Base-by-base conservation (phyloP, 2,888 invertebrate species). In the Drosophila rubida region DNA sequence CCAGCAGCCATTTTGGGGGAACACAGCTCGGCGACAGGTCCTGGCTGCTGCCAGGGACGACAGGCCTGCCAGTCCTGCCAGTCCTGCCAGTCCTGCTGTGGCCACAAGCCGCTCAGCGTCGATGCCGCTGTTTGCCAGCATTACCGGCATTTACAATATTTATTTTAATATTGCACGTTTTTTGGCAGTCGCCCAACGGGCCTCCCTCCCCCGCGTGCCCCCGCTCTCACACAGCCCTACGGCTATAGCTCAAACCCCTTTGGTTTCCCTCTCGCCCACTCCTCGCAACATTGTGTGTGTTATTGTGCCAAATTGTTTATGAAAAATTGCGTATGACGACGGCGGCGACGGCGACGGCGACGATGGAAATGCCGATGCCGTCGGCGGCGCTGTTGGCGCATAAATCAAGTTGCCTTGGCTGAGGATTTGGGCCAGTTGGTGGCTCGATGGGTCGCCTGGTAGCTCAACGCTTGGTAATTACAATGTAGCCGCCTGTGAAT, bases 401-500 rank as follows among this genome's bases (percentile, higher is more conserved):
- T 88, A 88, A 84, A 86, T 88, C 87, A 84, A 78, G 83, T 63
- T 69, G 80, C 78, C 88, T 82, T 82, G 88, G 68, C 71, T 62
- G 65, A 83, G 82, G 82, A 83, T 83, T 83, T 83, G 82, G 86
- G 82, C 80, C 79, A 71, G 63, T 67, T 61, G 66, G 75, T 77
- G 27, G 69, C 60, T 63, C 44, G 57, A 42, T 54, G 70, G 63
- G 27, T 55, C 42, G 46, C 45, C 42, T 55, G 44, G 45, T 55
- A 71, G 65, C 59, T 60, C 55, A 22, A n/a, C 37, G 57, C 55
- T 71, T 68, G 87, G 85, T 86, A 86, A 86, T 86, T 86, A 86
- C 87, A 79, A 78, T 88, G 88, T 87, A 81, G 87, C 88, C 84
- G 88, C 85, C 87, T 81, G 89, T 84, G 89, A 88, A 81, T 87